These are phyloP conservation scores for Labeo rohita DNA, from an alignment of 2,113 vertebrate species.

Conservation along the genomic window DNA sequence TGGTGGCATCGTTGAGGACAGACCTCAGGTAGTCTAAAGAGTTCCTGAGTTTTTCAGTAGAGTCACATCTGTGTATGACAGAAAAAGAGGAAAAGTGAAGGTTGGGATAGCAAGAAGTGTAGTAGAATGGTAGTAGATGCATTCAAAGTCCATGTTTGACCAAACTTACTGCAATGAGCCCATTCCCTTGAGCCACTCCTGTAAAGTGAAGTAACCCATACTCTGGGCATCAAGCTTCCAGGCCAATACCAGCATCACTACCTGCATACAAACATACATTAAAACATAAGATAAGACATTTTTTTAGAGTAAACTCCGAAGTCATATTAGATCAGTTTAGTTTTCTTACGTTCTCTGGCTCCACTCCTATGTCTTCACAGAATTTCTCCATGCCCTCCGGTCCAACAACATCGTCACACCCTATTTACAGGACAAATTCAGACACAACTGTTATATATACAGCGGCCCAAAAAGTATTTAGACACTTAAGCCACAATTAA, in stretches of 20 bases:
- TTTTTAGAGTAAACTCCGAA: neutral
- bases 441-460: neutral
- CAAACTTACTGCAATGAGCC: conserved; percentile 92
- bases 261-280: conserved; percentile 75
- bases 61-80: conserved; percentile 85
- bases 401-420: conserved; percentile 92
- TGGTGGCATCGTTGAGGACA: conserved; percentile 94
- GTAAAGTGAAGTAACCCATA: conserved; percentile 98
- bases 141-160: neutral
- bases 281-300: neutral
- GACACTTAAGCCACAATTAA: neutral
- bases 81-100: neutral
- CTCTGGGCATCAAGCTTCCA: conserved; percentile 99
- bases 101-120: neutral
- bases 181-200: conserved; percentile 99
- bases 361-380: conserved; percentile 98
- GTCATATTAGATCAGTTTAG: neutral
- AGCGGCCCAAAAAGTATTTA: neutral
- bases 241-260: conserved; percentile 98
- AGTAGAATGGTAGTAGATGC: neutral
- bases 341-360: conserved; percentile 94
- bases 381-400: conserved; percentile 99
- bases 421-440: conserved; percentile 67
- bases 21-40: conserved; percentile 97
- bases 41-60: conserved; percentile 95